phyloP scores from a whole-genome alignment of 1,140 invertebrate genomes.

The Eumaeus atala region DNA sequence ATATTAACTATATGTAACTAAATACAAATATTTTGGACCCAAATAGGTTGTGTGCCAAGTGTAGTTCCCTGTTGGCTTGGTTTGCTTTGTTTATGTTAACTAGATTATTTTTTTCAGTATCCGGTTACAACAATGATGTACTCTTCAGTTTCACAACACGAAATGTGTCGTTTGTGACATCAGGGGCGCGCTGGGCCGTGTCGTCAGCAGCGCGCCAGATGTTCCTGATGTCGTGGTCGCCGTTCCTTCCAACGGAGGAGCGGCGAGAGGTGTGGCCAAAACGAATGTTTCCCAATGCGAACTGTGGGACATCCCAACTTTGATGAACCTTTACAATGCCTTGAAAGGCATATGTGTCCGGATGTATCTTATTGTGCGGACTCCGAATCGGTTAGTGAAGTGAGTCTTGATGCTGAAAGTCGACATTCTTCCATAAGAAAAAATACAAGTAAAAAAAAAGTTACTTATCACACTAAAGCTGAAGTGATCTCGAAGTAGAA shows the following conservation, averaged over 20 bases:
- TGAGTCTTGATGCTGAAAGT: constrained; percentile 58
- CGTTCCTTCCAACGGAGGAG: constrained; percentile 39
- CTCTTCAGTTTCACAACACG: constrained; percentile 67
- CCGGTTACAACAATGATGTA: constrained; percentile 72
- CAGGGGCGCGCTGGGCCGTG: constrained; percentile 57
- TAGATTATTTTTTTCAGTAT: constrained; percentile 50
- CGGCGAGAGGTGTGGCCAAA: constrained; percentile 33
- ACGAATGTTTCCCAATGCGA: constrained; percentile 41
- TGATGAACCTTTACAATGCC: constrained; percentile 46
- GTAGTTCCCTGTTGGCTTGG: no score
- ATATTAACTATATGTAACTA: no score
- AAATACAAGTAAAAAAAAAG: constrained; percentile 46
- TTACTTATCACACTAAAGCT: constrained; percentile 64
- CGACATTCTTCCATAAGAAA: constrained; percentile 52
- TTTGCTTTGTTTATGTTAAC: neutral
- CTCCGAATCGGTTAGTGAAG: constrained; percentile 59
- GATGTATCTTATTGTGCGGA: constrained; percentile 45
- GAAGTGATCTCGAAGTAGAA: constrained; percentile 53
- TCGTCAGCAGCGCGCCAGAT: constrained; percentile 40
- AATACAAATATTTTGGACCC: no score
- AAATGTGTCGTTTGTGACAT: constrained; percentile 73
- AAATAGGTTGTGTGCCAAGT: no score
- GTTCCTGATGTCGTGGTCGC: constrained; percentile 56
- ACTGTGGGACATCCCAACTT: constrained; percentile 38
- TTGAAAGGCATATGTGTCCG: constrained; percentile 46